Percentiles rank a stretch among this genome's conserved stretches.
Evolutionary conservation across 2,888 invertebrate genomes (phyloP).

Genomic region (Caenorhabditis afra): DNA sequence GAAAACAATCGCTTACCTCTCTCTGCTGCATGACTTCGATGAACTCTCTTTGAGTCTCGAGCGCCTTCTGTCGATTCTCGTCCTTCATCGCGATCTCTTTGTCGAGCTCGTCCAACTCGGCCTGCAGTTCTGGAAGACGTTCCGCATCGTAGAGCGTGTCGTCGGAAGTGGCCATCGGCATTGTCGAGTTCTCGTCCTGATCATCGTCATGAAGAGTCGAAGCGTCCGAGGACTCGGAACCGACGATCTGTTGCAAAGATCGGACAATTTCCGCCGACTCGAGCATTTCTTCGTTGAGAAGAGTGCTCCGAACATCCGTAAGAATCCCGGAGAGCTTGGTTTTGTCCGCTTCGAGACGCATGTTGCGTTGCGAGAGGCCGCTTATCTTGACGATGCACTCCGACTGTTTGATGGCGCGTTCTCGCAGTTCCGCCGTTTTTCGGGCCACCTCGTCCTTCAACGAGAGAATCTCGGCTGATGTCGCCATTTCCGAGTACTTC

Average conservation of each 20-base stretch:
- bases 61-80: slow-evolving; percentile 49
- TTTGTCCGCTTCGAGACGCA: slow-evolving; percentile 34
- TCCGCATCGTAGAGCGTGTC: slow-evolving; percentile 49
- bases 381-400: slow-evolving; percentile 48
- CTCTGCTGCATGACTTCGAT: slow-evolving; percentile 46
- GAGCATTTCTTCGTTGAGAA: slow-evolving; percentile 48
- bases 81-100: slow-evolving; percentile 54
- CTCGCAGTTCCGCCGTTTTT: slow-evolving; percentile 35
- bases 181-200: slow-evolving; percentile 26
- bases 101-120: slow-evolving; percentile 53
- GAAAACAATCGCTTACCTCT: slow-evolving; percentile 12
- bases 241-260: slow-evolving; percentile 23
- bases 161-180: slow-evolving; percentile 13
- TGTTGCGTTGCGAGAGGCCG: slow-evolving; percentile 23
- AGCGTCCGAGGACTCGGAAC: slow-evolving; percentile 12
- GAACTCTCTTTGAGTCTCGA: slow-evolving; percentile 43
- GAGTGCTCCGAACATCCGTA: slow-evolving; percentile 15
- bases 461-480: slow-evolving; percentile 22
- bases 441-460: slow-evolving; percentile 42
- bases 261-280: slow-evolving; percentile 34
- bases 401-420: slow-evolving; percentile 43
- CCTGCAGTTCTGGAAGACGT: slow-evolving; percentile 41
- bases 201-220: slow-evolving; percentile 28
- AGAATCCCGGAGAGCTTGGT: slow-evolving; percentile 25
- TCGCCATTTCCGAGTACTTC: slow-evolving; percentile 14